Evolutionary conservation across 2,888 invertebrate species (phyloP).

Genomic region (Chrysolina haemoptera): DNA sequence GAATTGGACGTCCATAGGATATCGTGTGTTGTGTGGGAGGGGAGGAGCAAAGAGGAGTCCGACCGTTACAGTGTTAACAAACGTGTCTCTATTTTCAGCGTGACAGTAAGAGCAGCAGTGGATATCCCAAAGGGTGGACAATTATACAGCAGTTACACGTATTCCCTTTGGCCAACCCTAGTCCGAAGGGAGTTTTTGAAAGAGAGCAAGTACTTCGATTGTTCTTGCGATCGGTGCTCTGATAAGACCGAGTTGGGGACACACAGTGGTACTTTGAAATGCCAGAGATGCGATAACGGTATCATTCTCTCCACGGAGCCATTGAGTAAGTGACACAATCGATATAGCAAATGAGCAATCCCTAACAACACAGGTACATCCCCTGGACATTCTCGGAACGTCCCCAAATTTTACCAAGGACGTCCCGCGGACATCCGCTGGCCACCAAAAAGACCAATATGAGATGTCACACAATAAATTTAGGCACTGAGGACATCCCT

Average conservation of each 20-base stretch:
- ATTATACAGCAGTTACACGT: conserved; percentile 83
- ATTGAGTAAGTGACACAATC: conserved; percentile 72
- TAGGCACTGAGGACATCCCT: too few species aligned
- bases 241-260: conserved; percentile 88
- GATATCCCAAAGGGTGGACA: conserved; percentile 77
- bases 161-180: conserved; percentile 81
- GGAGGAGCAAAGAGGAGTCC: too few species aligned
- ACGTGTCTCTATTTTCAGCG: conserved; percentile 68
- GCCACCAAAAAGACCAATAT: too few species aligned
- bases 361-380: too few species aligned
- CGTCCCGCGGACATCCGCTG: too few species aligned
- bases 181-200: conserved; percentile 79
- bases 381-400: too few species aligned
- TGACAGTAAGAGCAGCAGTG: conserved; percentile 80
- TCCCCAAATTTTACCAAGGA: too few species aligned
- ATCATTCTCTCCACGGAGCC: conserved; percentile 77
- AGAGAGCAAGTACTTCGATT: conserved; percentile 86
- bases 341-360: too few species aligned
- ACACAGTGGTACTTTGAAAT: conserved; percentile 84
- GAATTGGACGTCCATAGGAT: too few species aligned
- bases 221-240: conserved; percentile 81
- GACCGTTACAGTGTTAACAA: too few species aligned
- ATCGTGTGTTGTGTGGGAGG: too few species aligned
- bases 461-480: too few species aligned
- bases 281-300: conserved; percentile 83